Evolutionary conservation across 1,140 invertebrate species (phyloP).

Genomic region (Centruroides sculpturatus): DNA sequence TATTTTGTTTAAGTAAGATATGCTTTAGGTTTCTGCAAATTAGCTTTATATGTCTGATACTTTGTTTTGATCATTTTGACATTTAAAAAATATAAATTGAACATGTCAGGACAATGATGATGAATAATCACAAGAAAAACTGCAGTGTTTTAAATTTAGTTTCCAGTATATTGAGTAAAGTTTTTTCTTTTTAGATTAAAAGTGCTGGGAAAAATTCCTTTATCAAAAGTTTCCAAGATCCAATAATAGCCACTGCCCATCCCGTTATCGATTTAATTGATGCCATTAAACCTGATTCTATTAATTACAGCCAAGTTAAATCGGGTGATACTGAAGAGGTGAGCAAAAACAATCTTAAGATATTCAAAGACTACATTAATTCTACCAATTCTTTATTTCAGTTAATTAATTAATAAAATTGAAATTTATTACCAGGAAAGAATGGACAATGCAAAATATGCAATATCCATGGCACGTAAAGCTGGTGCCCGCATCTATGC

Average conservation of each 20-base stretch:
- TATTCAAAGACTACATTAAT: not conserved
- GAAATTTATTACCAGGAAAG: constrained; percentile 52
- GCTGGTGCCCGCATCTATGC: constrained; percentile 95
- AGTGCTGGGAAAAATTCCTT: constrained; percentile 58
- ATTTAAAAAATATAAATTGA: too few species aligned
- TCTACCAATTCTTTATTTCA: not conserved
- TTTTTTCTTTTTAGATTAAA: constrained; percentile 26
- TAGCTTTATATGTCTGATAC: too few species aligned
- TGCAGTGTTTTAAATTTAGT: too few species aligned
- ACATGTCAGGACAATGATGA: too few species aligned
- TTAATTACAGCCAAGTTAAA: constrained; percentile 85
- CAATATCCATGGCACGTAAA: constrained; percentile 92
- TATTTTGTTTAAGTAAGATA: too few species aligned
- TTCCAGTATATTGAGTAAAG: not conserved
- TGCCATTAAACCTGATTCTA: constrained; percentile 84
- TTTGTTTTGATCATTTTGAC: too few species aligned
- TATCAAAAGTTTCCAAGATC: constrained; percentile 77
- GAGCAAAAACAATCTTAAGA: constrained; percentile 15
- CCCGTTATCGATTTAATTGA: constrained; percentile 93
- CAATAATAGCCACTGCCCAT: constrained; percentile 58
- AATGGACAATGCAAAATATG: constrained; percentile 94
- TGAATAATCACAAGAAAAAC: too few species aligned
- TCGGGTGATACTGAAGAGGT: constrained; percentile 64
- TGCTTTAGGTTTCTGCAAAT: too few species aligned
- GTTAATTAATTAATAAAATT: not conserved